phyloP scores from a whole-genome alignment of 2,113 vertebrate species.

The Numenius arquata region DNA sequence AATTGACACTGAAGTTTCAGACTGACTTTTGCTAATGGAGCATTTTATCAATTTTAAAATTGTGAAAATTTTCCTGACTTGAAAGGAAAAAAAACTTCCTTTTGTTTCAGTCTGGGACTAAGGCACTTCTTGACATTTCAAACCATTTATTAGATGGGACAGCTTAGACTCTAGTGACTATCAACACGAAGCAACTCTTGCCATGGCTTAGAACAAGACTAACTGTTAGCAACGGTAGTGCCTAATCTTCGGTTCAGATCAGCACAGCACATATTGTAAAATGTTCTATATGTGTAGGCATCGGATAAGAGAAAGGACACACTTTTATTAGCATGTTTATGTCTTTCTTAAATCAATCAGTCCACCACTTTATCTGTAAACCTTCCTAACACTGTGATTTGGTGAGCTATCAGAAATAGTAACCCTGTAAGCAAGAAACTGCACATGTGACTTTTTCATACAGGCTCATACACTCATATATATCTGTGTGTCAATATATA shows the following conservation, averaged over 20 bases:
- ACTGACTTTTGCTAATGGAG: not conserved
- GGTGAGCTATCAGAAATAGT: not conserved
- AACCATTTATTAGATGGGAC: not conserved
- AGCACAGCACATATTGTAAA: not conserved
- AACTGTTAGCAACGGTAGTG: not conserved
- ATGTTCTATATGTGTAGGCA: not conserved
- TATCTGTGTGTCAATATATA: not conserved
- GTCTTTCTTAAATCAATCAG: not conserved
- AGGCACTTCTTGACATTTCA: not conserved
- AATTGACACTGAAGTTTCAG: not conserved
- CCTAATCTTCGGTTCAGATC: not conserved
- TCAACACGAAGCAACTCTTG: not conserved
- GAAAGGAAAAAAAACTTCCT: too few relatives aligned
- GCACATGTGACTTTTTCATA: not conserved
- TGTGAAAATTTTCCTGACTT: not conserved
- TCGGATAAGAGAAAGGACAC: not conserved
- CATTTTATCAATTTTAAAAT: not conserved
- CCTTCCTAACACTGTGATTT: not conserved
- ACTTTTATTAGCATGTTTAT: not conserved
- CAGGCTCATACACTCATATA: not conserved
- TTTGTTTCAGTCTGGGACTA: not conserved
- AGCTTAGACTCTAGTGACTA: not conserved
- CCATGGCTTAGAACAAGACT: not conserved
- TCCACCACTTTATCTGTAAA: not conserved
- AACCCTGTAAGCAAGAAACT: not conserved